phyloP scores from a whole-genome alignment of 1,140 invertebrate species.

The Drosophila lacertosa region DNA sequence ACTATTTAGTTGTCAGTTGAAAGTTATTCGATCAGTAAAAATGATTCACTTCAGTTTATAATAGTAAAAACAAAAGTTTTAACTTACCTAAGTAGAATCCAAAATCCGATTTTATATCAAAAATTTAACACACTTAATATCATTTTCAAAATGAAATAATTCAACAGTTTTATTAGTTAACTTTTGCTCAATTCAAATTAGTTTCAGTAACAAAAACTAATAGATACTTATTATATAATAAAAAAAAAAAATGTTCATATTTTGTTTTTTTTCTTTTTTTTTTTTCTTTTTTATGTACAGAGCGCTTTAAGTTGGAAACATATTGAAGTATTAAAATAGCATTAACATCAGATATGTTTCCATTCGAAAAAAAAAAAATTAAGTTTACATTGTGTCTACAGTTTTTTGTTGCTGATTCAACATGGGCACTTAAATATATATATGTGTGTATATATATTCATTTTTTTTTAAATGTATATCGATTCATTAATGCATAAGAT shows the following conservation, averaged over 20 bases:
- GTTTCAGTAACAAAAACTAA: slow-evolving; percentile 50
- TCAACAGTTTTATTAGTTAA: slow-evolving; percentile 60
- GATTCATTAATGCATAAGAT: slow-evolving; percentile 76
- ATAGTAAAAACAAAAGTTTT: too few species aligned
- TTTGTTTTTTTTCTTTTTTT: background rate
- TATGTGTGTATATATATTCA: slow-evolving; percentile 17
- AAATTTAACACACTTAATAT: background rate
- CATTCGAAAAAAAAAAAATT: slow-evolving; percentile 50
- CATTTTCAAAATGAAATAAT: slow-evolving; percentile 56
- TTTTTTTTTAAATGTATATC: slow-evolving; percentile 32
- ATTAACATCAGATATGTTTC: slow-evolving; percentile 22
- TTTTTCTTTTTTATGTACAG: slow-evolving; percentile 28
- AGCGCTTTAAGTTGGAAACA: slow-evolving; percentile 39
- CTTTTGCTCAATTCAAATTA: slow-evolving; percentile 45
- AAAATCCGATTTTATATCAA: too few species aligned
- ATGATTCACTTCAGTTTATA: too few species aligned
- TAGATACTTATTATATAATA: slow-evolving; percentile 32
- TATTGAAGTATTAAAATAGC: slow-evolving; percentile 17
- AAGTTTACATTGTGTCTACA: slow-evolving; percentile 39
- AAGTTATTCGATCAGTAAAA: too few species aligned
- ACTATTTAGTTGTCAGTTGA: too few species aligned
- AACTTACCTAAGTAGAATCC: too few species aligned
- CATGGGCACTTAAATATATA: slow-evolving; percentile 22
- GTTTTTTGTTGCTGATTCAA: slow-evolving; percentile 43
- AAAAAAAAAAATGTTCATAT: background rate